These are phyloP conservation scores for Heliconius ethilla DNA, from an alignment of 2,888 invertebrate genomes.

Conservation along the genomic window DNA sequence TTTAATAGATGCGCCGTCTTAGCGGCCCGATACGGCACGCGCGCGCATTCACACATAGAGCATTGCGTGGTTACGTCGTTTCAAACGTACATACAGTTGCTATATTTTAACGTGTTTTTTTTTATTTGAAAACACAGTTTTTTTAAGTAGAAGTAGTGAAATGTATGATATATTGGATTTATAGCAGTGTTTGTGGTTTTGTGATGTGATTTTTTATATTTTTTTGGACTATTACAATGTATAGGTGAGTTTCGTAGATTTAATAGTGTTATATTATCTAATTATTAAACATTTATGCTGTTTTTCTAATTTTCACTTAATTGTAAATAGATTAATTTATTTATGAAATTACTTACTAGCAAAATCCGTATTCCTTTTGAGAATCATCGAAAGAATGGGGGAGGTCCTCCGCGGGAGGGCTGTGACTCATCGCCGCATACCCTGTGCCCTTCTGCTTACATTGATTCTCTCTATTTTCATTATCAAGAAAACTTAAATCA, in stretches of 20 bases:
- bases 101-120: slow-evolving; percentile 28
- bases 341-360: neutral
- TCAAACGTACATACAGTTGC: slow-evolving; percentile 19
- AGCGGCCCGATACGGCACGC: slow-evolving; percentile 44
- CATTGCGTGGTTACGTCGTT: slow-evolving; percentile 32
- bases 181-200: neutral
- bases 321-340: neutral
- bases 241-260: slow-evolving; percentile 10
- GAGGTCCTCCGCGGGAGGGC: neutral
- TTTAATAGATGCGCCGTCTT: slow-evolving; percentile 36
- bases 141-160: neutral
- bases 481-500: neutral
- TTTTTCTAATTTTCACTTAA: neutral
- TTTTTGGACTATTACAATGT: slow-evolving; percentile 14
- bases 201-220: slow-evolving; percentile 3
- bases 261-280: neutral
- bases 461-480: neutral
- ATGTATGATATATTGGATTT: neutral
- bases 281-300: neutral
- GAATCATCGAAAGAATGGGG: neutral
- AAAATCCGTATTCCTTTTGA: neutral
- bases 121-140: slow-evolving; percentile 1
- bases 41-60: slow-evolving; percentile 41
- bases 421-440: neutral
- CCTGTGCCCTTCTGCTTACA: neutral